Evolutionary conservation across 2,888 invertebrate species (phyloP).

Genomic region (Petrolisthes cinctipes): DNA sequence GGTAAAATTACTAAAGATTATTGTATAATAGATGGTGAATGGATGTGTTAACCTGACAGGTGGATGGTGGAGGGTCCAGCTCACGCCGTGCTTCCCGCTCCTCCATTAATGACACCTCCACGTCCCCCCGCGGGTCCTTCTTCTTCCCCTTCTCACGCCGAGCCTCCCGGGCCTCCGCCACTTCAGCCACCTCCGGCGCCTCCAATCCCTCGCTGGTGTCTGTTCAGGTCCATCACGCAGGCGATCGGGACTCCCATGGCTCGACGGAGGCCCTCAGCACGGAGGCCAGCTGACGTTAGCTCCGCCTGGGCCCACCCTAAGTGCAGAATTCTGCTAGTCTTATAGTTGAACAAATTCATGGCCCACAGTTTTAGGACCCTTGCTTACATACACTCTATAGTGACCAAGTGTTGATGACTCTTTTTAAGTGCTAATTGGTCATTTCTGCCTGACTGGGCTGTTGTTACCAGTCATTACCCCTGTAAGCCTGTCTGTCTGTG

Average conservation of each 20-base stretch:
- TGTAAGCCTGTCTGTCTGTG: constrained; percentile 53
- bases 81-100: constrained; percentile 64
- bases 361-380: constrained; percentile 41
- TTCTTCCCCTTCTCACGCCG: constrained; percentile 64
- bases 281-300: constrained; percentile 59
- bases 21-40: too few relatives aligned
- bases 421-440: constrained; percentile 40
- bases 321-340: constrained; percentile 39
- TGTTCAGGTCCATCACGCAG: constrained; percentile 63
- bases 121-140: constrained; percentile 65
- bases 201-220: constrained; percentile 63
- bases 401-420: constrained; percentile 42
- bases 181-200: constrained; percentile 62
- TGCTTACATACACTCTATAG: constrained; percentile 22
- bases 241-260: constrained; percentile 51
- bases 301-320: constrained; percentile 47
- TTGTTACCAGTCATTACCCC: constrained; percentile 45
- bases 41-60: constrained; percentile 33
- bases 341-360: constrained; percentile 60
- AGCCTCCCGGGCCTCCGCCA: constrained; percentile 63
- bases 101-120: constrained; percentile 62
- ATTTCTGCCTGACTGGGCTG: constrained; percentile 52
- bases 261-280: constrained; percentile 56
- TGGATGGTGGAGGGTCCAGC: constrained; percentile 62
- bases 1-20: too few relatives aligned